Base-by-base conservation (phyloP, 1,140 invertebrate genomes). In the Probaryconus sp. region DNA sequence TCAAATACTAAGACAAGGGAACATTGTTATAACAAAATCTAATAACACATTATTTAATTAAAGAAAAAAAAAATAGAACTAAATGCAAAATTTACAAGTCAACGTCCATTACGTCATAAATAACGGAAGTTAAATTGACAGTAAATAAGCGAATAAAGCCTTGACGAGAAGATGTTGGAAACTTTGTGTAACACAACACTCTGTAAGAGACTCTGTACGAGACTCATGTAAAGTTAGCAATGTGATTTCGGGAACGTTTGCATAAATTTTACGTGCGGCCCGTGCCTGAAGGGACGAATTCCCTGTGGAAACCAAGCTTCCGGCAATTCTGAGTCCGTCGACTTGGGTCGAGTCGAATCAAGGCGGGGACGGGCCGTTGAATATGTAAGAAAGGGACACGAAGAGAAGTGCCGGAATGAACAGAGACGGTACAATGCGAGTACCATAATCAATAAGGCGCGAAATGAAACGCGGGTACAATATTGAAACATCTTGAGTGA, bases 151-250 rank as follows among this genome's bases (percentile, higher is more conserved):
- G 64, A 58, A 77, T 72, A 69, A 72, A 77, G 47, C 28, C 38
- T 60, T 61, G 75, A 65, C 64, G 64, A 72, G 50, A 67, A 63
- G 61, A 64, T 58, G 68, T 43, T 47, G 58, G 60, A 67, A 70
- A 77, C 58, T 77, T 70, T 65, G 69, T 40, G 42, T 65, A 24
- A 65, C 33, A 58, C 38, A 51, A 70, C 75, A 70, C 75, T 72
- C 73, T 55, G 75, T 55, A 61, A 69, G 58, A 77, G 55, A 67
- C n/a, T n/a, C n/a, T n/a, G n/a, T n/a, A n/a, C 64, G 53, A 72
- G 74, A 72, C 63, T 72, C 74, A 61, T 72, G 68, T 77, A 72
- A 77, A 77, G 68, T 77, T 77, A 65, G 74, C 68, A 69, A 77
- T 77, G 74, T 72, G 74, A 77, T 77, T 72, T 77, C 63, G 64